Evolutionary conservation across 2,797 vertebrate species (phyloP), one percentile per base, ranked within the genome.

Genomic region (Philypnodon macrostomus): DNA sequence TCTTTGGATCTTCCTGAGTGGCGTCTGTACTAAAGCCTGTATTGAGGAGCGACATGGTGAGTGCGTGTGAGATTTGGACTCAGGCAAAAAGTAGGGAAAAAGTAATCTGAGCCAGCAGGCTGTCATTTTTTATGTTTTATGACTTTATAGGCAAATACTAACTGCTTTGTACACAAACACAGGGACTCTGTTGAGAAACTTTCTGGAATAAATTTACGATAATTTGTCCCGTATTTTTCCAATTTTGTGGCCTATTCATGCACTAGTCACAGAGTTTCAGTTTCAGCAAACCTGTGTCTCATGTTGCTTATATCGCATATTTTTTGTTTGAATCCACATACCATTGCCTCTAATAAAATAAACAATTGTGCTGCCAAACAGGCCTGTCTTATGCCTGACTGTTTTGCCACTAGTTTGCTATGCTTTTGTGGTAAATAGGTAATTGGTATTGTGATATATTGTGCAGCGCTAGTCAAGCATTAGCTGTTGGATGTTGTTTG

Each of bases 51-150:
- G 45, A 42, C 47, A 47, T 38, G 19, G 1, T 23, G 46, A 47
- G 45, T 9, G 30, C 58, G 57, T 56, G 51, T 50, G 59, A 66
- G 58, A 36, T 46, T 46, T 61, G 47, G 52, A 54, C 27, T 1
- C 3, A 6, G 46, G 45, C 1, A 2, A 23, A 50, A 49, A 56
- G 19, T n/a, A n/a, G 9, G 11, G 34, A 24, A 46, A 52, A 44
- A 31, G 26, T 3, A 18, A 3, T 44, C 27, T 18, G 13, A 31
- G 8, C 5, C 1, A 45, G 15, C 50, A 55, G 37, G 27, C 39
- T 66, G 48, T 54, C 47, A 52, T 10, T 41, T 73, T n/a, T 67
- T 47, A 74, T 75, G 51, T 79, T 79, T 76, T 34, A 63, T 61
- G 48, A 42, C 52, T 39, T 35, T 29, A 65, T 56, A 67, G 16